Evolutionary conservation across 2,888 invertebrate genomes (phyloP), one percentile per base, ranked within the genome.

Genomic region (Sycophila texana): DNA sequence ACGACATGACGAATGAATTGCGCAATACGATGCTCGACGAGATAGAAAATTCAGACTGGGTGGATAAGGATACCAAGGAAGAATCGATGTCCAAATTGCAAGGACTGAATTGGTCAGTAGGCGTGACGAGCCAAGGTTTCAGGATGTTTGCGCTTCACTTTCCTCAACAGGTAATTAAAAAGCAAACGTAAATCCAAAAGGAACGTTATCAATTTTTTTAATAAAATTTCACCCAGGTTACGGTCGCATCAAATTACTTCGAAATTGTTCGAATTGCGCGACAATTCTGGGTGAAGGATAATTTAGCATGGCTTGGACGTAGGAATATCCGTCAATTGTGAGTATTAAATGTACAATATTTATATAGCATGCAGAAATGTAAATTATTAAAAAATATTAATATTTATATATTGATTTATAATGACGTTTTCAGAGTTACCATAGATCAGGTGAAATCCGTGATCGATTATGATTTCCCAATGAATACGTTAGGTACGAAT

Each of bases 11-110:
- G 12, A 75, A 74, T 30, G 76, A 83, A 60, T 74, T 83, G 20
- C 71, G 81, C 18, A 39, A 70, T 4, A 78, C 81, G 61, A 66
- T 83, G 39, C 72, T 74, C 39, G 71, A 51, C n/a, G 79, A 81
- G 4, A 78, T 83, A 18, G 71, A 77, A 73, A 63, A 55, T 7
- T 80, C 83, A 12, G 60, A 14, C 61, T 83, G 83, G 83, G 10
- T 83, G 53, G 74, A 74, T 71, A 49, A 75, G 16, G 67, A 76
- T 0, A 71, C 68, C 1, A 82, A 81, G 67, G 53, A 49, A 18
- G 65, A 76, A 22, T 68, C 66, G 22, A 67, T 77, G 51, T 72
- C 81, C 5, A 83, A 83, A 77, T 60, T 83, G n/a, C 79, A 79
- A 18, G 16, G n/a, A 12, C 77, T 83, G 74, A 68, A 78, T 55